Evolutionary conservation across 2,888 invertebrate species (phyloP).

Genomic region (Ctenicera cuprea): DNA sequence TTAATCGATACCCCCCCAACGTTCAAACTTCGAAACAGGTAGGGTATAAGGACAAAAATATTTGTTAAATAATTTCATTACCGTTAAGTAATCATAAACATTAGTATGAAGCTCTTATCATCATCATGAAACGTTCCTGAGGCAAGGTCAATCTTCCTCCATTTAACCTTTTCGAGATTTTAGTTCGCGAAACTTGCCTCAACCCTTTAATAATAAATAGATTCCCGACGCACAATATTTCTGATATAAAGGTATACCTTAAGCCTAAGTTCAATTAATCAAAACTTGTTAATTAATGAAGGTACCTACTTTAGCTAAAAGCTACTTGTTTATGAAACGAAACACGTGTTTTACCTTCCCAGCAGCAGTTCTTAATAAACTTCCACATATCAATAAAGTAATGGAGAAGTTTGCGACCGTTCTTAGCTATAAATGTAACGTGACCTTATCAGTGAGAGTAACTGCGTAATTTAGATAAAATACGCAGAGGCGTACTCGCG

Average conservation of each 20-base stretch:
- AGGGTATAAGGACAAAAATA: background rate
- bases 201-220: conserved; percentile 42
- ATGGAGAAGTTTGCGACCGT: conserved; percentile 49
- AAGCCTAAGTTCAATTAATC: conserved; percentile 50
- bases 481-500: conserved; percentile 37
- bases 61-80: background rate
- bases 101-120: conserved; percentile 11
- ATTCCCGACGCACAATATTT: conserved; percentile 45
- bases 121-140: conserved; percentile 5
- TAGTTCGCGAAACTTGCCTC: conserved; percentile 40
- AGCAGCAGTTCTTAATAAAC: conserved; percentile 46
- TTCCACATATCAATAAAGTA: conserved; percentile 53
- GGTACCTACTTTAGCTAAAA: conserved; percentile 50
- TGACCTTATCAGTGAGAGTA: conserved; percentile 48
- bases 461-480: conserved; percentile 49
- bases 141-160: conserved; percentile 21
- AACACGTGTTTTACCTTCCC: conserved; percentile 50
- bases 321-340: conserved; percentile 51
- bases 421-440: conserved; percentile 48
- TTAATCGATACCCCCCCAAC: conserved; percentile 13
- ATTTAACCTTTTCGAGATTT: conserved; percentile 37
- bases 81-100: background rate
- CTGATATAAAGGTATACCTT: conserved; percentile 47
- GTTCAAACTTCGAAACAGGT: conserved; percentile 3
- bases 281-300: conserved; percentile 54